Evolutionary conservation across 2,797 vertebrate genomes (phyloP), one percentile per base, ranked within the genome.

Genomic region (Choloepus didactylus): DNA sequence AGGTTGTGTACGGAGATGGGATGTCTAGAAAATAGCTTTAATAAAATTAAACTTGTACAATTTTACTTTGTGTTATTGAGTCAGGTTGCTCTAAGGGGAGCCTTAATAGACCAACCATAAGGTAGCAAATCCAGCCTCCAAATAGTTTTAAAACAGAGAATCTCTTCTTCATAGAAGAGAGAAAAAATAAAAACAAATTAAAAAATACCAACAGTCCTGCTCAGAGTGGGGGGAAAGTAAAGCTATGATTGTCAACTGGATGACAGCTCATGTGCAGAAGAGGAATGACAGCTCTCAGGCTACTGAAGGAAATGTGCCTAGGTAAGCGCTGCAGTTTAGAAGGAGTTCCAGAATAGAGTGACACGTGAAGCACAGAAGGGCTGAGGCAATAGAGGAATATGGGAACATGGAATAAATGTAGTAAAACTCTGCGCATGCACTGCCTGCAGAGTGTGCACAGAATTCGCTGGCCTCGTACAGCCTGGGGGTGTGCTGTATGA

Each of bases 211-310:
- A 31, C 19, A 9, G 41, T 9, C 9, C 41, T 2, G 49, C 35
- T 1, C 0, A 6, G 18, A 66, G 23, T 10, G 23, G 10, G 14
- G 44, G 14, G 29, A 12, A 72, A 6, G n/a, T 11, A 56, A n/a
- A 80, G 73, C 62, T 14, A 8, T 0, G 0, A 15, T 31, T 3
- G 9, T 10, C 18, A 64, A 15, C 25, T 16, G 23, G 9, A 64
- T 16, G 56, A 41, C n/a, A 54, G 21, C 7, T 1, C 2, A 9
- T 6, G 1, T 5, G 4, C 41, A 41, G 69, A 51, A 54, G 54
- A 23, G 56, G 21, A 1, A 0, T 4, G 9, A 19, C 3, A 9
- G 14, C 12, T 4, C 35, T 8, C n/a, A 27, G 0, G 1, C 2
- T 19, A 19, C 9, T 56, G 2, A n/a, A 29, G 18, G 44, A 21